Conservation (phyloP, 2,797 vertebrate genomes). For the Labeo calbasu region DNA sequence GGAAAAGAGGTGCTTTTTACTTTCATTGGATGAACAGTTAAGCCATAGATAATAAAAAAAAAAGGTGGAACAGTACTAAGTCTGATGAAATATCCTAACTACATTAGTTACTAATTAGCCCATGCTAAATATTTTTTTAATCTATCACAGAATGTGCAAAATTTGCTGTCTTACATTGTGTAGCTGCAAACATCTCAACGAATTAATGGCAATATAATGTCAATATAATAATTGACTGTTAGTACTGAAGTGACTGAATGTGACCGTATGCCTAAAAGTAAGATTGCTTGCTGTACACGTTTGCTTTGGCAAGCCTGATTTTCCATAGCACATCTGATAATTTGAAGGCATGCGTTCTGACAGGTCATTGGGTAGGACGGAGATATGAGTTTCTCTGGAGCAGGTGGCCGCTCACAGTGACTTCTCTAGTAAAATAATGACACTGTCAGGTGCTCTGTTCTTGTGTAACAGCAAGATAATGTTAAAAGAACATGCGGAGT, state of each 20-base stretch:
- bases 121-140: too few relatives aligned
- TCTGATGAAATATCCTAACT: neutral
- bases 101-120: neutral
- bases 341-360: conserved; percentile 63
- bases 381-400: conserved; percentile 72
- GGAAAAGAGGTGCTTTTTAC: neutral
- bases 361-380: conserved; percentile 71
- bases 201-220: neutral
- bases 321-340: neutral
- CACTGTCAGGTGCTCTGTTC: conserved; percentile 59
- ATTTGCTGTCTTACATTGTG: neutral
- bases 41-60: neutral
- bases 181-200: neutral
- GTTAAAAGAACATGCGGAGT: conserved; percentile 57
- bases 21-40: neutral
- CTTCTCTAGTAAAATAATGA: conserved; percentile 73
- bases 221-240: neutral
- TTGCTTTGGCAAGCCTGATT: conserved; percentile 19
- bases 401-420: conserved; percentile 77
- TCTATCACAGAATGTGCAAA: too few relatives aligned
- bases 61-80: neutral
- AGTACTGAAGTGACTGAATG: neutral
- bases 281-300: neutral
- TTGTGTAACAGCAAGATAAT: conserved; percentile 56
- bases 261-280: neutral